Evolutionary conservation across 2,888 invertebrate species (phyloP), one percentile per base, ranked within the genome.

Genomic region (Drosophila hawaiiensis): DNA sequence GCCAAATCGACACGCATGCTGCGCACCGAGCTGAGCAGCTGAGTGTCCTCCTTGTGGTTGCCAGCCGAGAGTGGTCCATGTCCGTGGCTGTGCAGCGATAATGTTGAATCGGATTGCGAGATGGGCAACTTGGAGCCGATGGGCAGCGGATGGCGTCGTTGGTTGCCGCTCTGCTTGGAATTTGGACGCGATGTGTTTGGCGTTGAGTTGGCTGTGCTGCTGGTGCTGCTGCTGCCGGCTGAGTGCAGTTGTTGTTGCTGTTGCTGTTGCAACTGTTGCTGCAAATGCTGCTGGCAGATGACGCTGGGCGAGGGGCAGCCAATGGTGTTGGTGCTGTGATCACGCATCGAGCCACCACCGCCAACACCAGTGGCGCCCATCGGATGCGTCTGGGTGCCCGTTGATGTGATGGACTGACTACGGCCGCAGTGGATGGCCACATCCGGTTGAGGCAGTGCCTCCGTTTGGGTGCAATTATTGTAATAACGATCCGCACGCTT

Each of bases 11-110:
- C 93, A 91, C 97, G 96, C 89, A 97, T 93, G 4, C 97, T 97
- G 73, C 97, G 95, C 83, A 97, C 96, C 0, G 97, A 97, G 0
- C 97, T 97, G 31, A 97, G 92, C 55, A 97, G 94, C 93, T 97
- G 96, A 39, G 96, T 94, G 80, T 97, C 97, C 84, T 97, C 96
- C 91, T 96, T 96, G 22, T 53, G 68, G 22, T 16, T 47, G 10
- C 33, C 56, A 3, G 50, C 33, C 12, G 67, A 16, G 16, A 47
- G 61, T 54, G 53, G n/a, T 16, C 25, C 25, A 52, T 73, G 94
- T 94, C 87, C 89, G 68, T 91, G 88, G 67, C 87, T 82, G 29
- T 88, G 85, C 69, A 91, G 60, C 25, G 92, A 91, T 35, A 93
- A 83, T 6, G 93, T 92, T 16, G 95, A 92, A 49, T 95, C 95